Percentiles rank a stretch among this genome's conserved stretches.
phyloP scores from a whole-genome alignment of 2,113 vertebrate genomes.

The Gallinago paraguaiae region DNA sequence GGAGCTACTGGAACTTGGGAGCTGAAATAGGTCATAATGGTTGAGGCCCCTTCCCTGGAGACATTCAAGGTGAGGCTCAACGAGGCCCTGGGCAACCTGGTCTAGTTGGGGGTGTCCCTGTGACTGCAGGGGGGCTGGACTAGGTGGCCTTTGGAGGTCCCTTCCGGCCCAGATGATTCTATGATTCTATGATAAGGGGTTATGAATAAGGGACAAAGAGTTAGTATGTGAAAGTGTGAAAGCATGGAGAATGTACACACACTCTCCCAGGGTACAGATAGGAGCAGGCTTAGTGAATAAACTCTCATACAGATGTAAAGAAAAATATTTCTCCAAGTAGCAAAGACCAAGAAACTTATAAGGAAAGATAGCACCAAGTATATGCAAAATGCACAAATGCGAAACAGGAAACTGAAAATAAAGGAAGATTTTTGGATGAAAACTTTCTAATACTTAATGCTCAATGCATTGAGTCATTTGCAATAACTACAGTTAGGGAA shows the following conservation, averaged over 20 bases:
- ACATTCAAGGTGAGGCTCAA: too few relatives aligned
- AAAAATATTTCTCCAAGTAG: neutral
- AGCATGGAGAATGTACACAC: accelerated
- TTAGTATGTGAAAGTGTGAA: neutral
- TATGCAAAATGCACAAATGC: neutral
- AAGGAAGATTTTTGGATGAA: neutral
- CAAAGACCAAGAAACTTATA: neutral
- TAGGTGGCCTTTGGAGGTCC: too few relatives aligned
- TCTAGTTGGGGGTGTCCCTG: too few relatives aligned
- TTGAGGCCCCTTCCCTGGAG: too few relatives aligned
- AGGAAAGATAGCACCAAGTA: neutral
- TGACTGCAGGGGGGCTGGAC: too few relatives aligned
- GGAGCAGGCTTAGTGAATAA: neutral
- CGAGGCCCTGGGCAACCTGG: too few relatives aligned
- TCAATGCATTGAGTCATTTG: neutral
- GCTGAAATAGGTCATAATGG: neutral
- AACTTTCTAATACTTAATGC: neutral
- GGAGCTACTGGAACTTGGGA: neutral
- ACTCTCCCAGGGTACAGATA: neutral
- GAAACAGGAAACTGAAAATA: neutral
- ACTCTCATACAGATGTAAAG: neutral
- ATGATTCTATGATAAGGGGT: too few relatives aligned
- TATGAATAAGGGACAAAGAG: neutral
- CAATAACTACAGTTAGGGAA: neutral
- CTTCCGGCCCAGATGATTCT: too few relatives aligned